These are phyloP conservation scores for Enteromius viviparus DNA, from an alignment of 2,797 vertebrate genomes.

Conservation along the genomic window DNA sequence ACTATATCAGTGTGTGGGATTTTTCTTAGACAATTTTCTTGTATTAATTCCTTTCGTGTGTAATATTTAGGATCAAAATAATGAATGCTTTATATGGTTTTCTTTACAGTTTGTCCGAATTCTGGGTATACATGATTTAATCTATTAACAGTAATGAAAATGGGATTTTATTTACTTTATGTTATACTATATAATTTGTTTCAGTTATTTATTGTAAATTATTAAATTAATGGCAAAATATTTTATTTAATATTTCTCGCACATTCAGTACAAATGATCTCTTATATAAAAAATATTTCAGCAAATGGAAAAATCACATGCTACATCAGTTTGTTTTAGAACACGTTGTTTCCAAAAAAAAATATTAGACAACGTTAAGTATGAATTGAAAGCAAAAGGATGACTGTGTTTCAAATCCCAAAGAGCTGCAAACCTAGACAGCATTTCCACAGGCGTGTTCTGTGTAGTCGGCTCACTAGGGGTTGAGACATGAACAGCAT, in stretches of 20 bases:
- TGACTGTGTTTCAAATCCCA: background rate
- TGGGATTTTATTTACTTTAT: background rate
- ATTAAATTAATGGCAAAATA: background rate
- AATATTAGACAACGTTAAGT: background rate
- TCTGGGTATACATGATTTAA: background rate
- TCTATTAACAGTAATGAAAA: background rate
- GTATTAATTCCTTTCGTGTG: background rate
- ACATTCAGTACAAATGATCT: background rate
- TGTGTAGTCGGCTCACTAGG: background rate
- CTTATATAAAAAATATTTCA: background rate
- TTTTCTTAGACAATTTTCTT: background rate
- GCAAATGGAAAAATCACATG: background rate
- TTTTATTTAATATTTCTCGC: too few species aligned
- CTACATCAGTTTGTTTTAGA: background rate
- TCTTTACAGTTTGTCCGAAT: background rate
- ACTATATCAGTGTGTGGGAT: background rate
- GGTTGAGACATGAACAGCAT: background rate
- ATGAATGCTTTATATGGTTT: background rate
- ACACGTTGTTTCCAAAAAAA: background rate
- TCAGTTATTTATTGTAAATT: background rate
- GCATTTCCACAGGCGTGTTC: background rate
- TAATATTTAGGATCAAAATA: background rate
- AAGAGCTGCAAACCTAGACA: background rate
- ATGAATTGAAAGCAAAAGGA: background rate
- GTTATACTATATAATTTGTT: background rate